Base-by-base conservation (phyloP, 2,113 vertebrate genomes). In the Lophura nycthemera region DNA sequence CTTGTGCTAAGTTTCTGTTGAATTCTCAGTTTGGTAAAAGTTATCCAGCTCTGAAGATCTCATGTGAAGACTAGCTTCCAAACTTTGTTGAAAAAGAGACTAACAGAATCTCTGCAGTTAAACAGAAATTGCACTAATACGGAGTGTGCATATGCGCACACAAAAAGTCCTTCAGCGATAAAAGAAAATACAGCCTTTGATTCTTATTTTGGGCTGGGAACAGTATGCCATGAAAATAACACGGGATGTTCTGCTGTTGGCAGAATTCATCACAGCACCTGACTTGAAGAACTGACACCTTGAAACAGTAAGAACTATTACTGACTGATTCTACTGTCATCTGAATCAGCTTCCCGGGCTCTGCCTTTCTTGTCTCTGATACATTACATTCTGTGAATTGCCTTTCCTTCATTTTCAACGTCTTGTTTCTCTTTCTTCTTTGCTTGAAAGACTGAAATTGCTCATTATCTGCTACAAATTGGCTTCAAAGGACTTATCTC, bases 391-490 rank as follows among this genome's bases (percentile, higher is more conserved):
- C 56, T 78, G 63, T 81, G 94, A 88, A 21, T 74, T 6, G 2
- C 67, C 40, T 83, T 89, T 87, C 42, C 67, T 92, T 89, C 56
- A 74, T 93, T 91, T 89, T 40, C 67, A 19, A 14, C 78, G 83
- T 80, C 60, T 74, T 73, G 38, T 80, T 95, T 92, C 75, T 92
- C 63, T 92, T 89, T 85, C 60, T 90, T 88, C 89, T 93, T 83
- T 91, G 42, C 84, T 89, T 88, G 85, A 94, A 95, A 90, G 90
- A 83, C 75, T 93, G 79, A 74, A 86, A 93, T 94, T 87, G 67
- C 87, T 95, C 94, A 91, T 96, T 94, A 93, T 89, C 71, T 93
- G 47, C 34, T 80, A 77, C 76, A 93, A 96, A 92, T 87, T 88
- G 82, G 38, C 71, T 94, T 87, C 89, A 83, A 36, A 8, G 13